phyloP scores from a whole-genome alignment of 2,888 invertebrate genomes.

The Pollenia labialis region DNA sequence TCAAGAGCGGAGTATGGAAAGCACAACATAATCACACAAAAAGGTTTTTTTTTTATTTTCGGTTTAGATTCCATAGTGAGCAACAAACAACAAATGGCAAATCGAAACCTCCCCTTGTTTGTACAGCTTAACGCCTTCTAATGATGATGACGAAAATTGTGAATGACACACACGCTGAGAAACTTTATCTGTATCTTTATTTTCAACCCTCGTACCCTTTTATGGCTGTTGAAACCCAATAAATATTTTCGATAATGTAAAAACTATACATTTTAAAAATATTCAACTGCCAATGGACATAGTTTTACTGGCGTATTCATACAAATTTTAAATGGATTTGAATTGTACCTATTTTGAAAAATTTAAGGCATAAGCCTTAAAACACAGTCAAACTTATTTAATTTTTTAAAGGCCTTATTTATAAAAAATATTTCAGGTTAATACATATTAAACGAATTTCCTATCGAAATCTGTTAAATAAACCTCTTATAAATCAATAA shows the following conservation, averaged over 20 bases:
- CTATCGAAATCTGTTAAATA: no score
- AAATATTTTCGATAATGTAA: constrained; percentile 3
- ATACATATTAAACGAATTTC: no score
- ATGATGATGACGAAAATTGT: constrained; percentile 58
- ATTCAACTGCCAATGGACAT: no score
- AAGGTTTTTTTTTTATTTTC: background rate
- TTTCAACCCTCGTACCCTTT: constrained; percentile 23
- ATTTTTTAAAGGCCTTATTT: no score
- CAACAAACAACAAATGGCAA: constrained; percentile 4
- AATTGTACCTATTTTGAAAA: no score
- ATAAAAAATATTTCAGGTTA: no score
- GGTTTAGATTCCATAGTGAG: background rate
- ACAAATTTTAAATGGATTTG: no score
- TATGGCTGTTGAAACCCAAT: background rate
- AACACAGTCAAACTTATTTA: no score
- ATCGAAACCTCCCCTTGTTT: constrained; percentile 52
- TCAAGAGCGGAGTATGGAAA: background rate
- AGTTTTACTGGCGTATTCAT: no score
- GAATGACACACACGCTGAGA: constrained; percentile 46
- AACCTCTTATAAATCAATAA: no score
- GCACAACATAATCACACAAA: background rate
- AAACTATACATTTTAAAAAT: no score
- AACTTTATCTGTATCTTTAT: constrained; percentile 31
- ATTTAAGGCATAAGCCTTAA: no score
- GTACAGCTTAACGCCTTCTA: constrained; percentile 66